Percentiles rank a stretch among this genome's conserved stretches.
Evolutionary conservation across 1,140 invertebrate genomes (phyloP).

Genomic region (Leptinotarsa texana): DNA sequence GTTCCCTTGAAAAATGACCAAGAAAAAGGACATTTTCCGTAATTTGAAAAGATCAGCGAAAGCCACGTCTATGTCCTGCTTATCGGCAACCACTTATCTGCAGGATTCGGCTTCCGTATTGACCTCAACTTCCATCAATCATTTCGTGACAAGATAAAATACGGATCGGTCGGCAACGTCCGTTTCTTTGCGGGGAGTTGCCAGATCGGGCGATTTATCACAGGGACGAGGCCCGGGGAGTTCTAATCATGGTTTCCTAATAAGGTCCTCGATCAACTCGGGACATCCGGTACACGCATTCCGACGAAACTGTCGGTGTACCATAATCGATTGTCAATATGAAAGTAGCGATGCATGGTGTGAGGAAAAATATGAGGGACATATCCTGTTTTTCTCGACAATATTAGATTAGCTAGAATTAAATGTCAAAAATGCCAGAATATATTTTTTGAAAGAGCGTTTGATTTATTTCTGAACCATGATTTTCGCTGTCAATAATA

Average conservation of each 20-base stretch:
- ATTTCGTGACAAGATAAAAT: slow-evolving; percentile 30
- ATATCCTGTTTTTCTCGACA: no score
- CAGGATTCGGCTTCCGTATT: slow-evolving; percentile 19
- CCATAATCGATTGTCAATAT: slow-evolving; percentile 4
- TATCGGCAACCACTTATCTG: slow-evolving; percentile 23
- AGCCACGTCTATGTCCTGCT: background rate
- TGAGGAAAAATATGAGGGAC: no score
- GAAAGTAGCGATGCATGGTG: no score
- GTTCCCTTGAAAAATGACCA: background rate
- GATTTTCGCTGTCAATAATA: no score
- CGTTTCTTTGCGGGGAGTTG: slow-evolving; percentile 20
- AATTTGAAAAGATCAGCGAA: slow-evolving; percentile 11
- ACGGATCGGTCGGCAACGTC: slow-evolving; percentile 3
- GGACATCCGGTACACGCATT: slow-evolving; percentile 6
- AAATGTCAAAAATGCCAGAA: no score
- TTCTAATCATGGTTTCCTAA: slow-evolving; percentile 20
- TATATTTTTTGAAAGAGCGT: no score
- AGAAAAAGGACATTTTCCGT: slow-evolving; percentile 13
- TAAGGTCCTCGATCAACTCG: slow-evolving; percentile 20
- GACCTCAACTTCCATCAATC: slow-evolving; percentile 20
- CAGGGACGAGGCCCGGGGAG: background rate
- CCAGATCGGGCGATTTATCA: slow-evolving; percentile 24
- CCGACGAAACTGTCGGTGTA: background rate
- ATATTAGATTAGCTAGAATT: no score
- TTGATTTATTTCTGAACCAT: no score